A percentile compares a stretch with the other conserved stretches of the same genome.
Conservation (phyloP, 2,113 vertebrate species). For the Apus apus region DNA sequence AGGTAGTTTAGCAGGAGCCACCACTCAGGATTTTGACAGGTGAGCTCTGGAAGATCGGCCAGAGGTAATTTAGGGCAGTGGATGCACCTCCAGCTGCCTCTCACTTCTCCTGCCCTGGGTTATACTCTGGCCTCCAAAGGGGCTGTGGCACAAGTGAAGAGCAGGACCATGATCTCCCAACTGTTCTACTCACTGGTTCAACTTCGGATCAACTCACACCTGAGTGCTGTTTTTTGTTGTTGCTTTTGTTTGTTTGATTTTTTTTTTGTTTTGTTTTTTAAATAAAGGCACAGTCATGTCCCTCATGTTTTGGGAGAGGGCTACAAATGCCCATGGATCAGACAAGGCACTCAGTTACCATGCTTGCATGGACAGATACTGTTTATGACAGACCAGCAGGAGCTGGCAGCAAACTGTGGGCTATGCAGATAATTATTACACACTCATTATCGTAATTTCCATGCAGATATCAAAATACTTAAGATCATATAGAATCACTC, state of each 20-base stretch:
- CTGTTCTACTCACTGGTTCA: neutral
- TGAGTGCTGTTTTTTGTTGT: neutral
- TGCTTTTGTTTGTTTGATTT: too few species aligned
- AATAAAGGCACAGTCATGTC: neutral
- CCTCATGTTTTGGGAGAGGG: neutral
- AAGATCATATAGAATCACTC: neutral
- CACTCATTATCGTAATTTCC: neutral
- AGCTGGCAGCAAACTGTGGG: neutral
- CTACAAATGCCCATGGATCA: neutral
- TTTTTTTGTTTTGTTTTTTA: neutral
- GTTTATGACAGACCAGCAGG: conserved; percentile 15
- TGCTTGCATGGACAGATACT: neutral
- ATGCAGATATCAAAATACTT: conserved; percentile 34
- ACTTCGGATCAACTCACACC: neutral
- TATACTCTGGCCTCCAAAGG: rapidly evolving
- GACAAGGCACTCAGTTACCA: neutral
- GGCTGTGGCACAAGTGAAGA: neutral
- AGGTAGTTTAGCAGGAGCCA: neutral
- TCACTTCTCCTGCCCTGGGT: neutral
- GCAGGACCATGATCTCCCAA: neutral
- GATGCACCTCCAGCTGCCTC: neutral
- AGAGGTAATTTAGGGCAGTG: neutral
- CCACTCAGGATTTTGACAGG: neutral
- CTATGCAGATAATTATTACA: neutral
- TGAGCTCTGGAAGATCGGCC: neutral